A percentile compares a stretch with the other conserved stretches of the same genome.
These are phyloP conservation scores for Melanerpes formicivorus DNA, from an alignment of 2,113 vertebrate species.

Conservation along the genomic window DNA sequence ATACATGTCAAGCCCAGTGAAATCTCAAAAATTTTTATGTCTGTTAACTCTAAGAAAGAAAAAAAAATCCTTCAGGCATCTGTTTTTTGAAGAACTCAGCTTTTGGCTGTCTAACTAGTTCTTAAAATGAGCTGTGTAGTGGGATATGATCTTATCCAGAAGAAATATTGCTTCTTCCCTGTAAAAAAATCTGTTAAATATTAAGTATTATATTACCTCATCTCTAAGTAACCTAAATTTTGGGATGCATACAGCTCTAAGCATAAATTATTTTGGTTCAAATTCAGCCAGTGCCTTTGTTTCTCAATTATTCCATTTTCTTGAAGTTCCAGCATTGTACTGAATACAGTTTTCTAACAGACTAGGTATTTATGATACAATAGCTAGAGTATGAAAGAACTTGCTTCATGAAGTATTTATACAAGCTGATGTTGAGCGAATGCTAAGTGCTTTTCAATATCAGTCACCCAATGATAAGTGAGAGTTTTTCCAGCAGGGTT, in stretches of 20 bases:
- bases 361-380: not conserved
- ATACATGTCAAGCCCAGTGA: not conserved
- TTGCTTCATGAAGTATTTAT: not conserved
- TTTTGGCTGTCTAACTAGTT: not conserved
- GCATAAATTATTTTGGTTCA: not conserved
- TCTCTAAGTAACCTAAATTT: conserved; percentile 1
- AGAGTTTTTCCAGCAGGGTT: not conserved
- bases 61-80: not conserved
- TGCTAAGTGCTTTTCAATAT: not conserved
- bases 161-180: conserved; percentile 12
- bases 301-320: not conserved
- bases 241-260: not conserved
- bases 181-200: conserved; percentile 20
- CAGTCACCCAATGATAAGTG: not conserved
- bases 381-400: not conserved
- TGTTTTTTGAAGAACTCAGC: conserved; percentile 17
- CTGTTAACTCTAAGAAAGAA: not conserved
- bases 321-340: not conserved
- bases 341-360: not conserved
- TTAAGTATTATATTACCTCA: conserved; percentile 45
- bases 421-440: not conserved
- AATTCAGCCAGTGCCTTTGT: not conserved
- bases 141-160: conserved; percentile 39
- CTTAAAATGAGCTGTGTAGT: conserved; percentile 6
- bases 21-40: not conserved